Conservation (phyloP, 2,797 vertebrate species). For the Xiphorhynchus erythropygius region DNA sequence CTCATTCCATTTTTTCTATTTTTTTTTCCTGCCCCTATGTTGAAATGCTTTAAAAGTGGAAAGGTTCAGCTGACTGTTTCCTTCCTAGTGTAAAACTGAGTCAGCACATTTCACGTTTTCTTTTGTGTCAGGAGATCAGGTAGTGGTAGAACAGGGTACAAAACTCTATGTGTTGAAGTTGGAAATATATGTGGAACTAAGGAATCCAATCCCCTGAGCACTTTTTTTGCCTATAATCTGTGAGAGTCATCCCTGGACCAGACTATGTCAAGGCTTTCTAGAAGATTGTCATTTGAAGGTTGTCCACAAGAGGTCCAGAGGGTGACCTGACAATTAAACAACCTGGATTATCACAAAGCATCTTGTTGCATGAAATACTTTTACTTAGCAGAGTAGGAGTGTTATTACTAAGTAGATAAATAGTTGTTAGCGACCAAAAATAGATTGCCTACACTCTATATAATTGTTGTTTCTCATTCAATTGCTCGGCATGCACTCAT, state of each 20-base stretch:
- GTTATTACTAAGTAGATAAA: not conserved
- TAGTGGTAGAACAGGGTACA: not conserved
- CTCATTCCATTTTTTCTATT: rapidly evolving
- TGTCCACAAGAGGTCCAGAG: not conserved
- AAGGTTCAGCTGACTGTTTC: not conserved
- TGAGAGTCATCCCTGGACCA: not conserved
- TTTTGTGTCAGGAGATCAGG: not conserved
- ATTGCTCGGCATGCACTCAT: not conserved
- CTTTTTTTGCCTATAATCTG: rapidly evolving
- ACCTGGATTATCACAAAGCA: not conserved
- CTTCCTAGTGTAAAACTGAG: not conserved
- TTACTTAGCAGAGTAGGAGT: not conserved
- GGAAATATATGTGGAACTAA: not conserved
- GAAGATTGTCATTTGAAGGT: not conserved
- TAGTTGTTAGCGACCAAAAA: not conserved
- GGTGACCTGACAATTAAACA: not conserved
- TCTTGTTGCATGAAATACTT: not conserved
- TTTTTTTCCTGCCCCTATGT: rapidly evolving
- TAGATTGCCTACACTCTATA: not conserved
- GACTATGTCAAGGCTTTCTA: not conserved
- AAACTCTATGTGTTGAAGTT: not conserved
- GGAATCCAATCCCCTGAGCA: not conserved
- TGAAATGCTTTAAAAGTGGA: not conserved
- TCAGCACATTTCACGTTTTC: not conserved
- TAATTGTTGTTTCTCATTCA: not conserved